Conservation (phyloP, 2,888 invertebrate species). For the Cosmorhoe ocellata region DNA sequence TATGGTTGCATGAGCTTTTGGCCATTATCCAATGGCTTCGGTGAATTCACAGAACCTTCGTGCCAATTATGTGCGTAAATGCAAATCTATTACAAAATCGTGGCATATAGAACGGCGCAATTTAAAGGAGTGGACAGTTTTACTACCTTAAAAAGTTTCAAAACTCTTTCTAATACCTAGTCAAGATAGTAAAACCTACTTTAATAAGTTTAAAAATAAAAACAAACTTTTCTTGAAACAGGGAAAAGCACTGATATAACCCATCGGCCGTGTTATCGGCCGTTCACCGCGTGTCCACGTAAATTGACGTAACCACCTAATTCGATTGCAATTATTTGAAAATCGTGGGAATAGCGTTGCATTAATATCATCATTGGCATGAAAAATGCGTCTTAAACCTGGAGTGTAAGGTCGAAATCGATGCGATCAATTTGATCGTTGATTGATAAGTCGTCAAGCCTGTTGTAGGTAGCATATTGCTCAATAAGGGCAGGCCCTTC, state of each 20-base stretch:
- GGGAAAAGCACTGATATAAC: slow-evolving; percentile 27
- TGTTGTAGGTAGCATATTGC: slow-evolving; percentile 23
- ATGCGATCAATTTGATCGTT: slow-evolving; percentile 18
- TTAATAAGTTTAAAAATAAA: slow-evolving; percentile 15
- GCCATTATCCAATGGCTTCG: slow-evolving; percentile 31
- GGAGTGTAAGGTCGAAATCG: slow-evolving; percentile 14
- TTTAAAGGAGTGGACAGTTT: slow-evolving; percentile 4
- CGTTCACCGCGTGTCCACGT: slow-evolving; percentile 32
- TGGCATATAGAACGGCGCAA: slow-evolving; percentile 1
- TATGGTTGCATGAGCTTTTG: slow-evolving; percentile 22
- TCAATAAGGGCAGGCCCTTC: slow-evolving; percentile 26
- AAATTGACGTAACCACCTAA: slow-evolving; percentile 31
- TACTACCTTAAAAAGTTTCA: too few species aligned
- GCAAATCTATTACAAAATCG: slow-evolving; percentile 3
- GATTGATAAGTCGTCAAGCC: slow-evolving; percentile 28
- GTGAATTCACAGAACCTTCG: slow-evolving; percentile 22
- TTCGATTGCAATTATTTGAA: slow-evolving; percentile 29
- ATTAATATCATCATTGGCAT: slow-evolving; percentile 10
- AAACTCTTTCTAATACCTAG: background rate
- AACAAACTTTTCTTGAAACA: slow-evolving; percentile 30
- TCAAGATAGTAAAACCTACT: slow-evolving; percentile 3
- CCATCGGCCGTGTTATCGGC: slow-evolving; percentile 31
- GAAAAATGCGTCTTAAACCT: slow-evolving; percentile 11
- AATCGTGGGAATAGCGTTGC: slow-evolving; percentile 29
- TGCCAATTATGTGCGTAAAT: slow-evolving; percentile 15